A percentile compares a stretch with the other conserved stretches of the same genome.
Conservation (phyloP, 2,797 vertebrate genomes). For the Eutrigla gurnardus region DNA sequence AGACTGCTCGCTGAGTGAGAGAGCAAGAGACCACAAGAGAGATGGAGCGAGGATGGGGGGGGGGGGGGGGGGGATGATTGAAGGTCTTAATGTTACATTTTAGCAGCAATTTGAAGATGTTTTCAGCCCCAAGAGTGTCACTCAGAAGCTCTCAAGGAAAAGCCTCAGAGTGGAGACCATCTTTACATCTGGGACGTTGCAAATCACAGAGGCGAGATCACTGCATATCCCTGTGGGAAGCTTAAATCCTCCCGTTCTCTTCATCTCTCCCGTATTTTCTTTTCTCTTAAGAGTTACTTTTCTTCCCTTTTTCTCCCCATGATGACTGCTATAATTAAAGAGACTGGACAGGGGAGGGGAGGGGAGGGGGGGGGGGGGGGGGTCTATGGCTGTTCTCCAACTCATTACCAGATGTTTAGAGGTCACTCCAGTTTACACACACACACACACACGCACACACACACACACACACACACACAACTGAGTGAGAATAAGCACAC, state of each 20-base stretch:
- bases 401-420: constrained; percentile 78
- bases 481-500: constrained; percentile 24
- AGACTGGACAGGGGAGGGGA: constrained; percentile 47
- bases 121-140: constrained; percentile 56
- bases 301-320: constrained; percentile 36
- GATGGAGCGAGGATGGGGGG: background rate
- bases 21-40: constrained; percentile 27
- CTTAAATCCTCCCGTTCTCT: constrained; percentile 27
- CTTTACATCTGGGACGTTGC: constrained; percentile 48
- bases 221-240: constrained; percentile 16
- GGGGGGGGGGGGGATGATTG: constrained; percentile 46
- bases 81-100: constrained; percentile 80
- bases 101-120: constrained; percentile 79
- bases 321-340: constrained; percentile 71
- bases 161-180: constrained; percentile 24
- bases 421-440: constrained; percentile 59
- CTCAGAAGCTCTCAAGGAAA: constrained; percentile 57
- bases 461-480: constrained; percentile 5
- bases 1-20: constrained; percentile 65
- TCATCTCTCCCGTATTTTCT: background rate
- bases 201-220: constrained; percentile 52
- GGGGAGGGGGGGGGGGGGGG: constrained; percentile 19
- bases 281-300: constrained; percentile 21
- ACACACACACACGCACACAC: constrained; percentile 26
- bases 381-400: constrained; percentile 49